Conservation (phyloP, 2,888 invertebrate species). For the Drosophila quinaria region DNA sequence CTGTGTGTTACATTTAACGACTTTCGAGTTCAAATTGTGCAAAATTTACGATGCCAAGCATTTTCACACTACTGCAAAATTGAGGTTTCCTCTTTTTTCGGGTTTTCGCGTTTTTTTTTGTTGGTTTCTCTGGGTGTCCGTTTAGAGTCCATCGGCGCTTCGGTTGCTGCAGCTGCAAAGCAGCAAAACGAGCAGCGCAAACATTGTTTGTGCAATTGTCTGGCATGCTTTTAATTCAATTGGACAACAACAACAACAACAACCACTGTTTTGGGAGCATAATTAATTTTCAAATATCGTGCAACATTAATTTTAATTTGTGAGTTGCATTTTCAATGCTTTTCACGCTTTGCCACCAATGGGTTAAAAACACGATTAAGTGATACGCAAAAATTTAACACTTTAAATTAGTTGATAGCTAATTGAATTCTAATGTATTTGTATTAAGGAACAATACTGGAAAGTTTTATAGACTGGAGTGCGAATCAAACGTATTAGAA, state of each 20-base stretch:
- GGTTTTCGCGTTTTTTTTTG: background rate
- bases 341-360: slow-evolving; percentile 19
- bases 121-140: slow-evolving; percentile 3
- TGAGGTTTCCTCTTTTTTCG: slow-evolving; percentile 24
- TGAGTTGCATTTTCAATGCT: slow-evolving; percentile 25
- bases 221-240: slow-evolving; percentile 76
- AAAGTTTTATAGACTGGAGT: too few relatives aligned
- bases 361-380: slow-evolving; percentile 1
- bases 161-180: slow-evolving; percentile 55
- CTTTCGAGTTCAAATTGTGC: slow-evolving; percentile 78
- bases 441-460: too few relatives aligned
- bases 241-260: slow-evolving; percentile 45
- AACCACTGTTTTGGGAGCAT: slow-evolving; percentile 27
- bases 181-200: slow-evolving; percentile 39
- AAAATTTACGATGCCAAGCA: slow-evolving; percentile 72
- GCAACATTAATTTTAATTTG: slow-evolving; percentile 52
- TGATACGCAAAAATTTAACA: background rate
- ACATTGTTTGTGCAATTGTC: slow-evolving; percentile 58
- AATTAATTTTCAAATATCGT: slow-evolving; percentile 62
- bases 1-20: slow-evolving; percentile 75
- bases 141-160: slow-evolving; percentile 20
- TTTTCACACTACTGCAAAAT: slow-evolving; percentile 65
- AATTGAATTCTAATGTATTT: background rate
- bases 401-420: background rate
- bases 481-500: too few relatives aligned